Evolutionary conservation across 2,113 vertebrate species (phyloP).

Genomic region (Aptenodytes patagonicus): DNA sequence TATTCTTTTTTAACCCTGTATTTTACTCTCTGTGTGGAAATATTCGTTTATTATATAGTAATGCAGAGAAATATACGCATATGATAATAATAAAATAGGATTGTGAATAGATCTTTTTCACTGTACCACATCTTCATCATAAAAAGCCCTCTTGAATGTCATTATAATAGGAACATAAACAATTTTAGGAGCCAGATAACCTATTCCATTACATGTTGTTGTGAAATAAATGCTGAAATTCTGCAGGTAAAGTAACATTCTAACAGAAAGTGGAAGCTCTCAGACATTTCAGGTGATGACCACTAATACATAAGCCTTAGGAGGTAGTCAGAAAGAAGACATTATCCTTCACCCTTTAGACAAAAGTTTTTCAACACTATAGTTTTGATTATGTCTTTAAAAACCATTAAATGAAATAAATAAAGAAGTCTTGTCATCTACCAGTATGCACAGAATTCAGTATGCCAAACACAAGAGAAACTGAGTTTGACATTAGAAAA

Average conservation of each 20-base stretch:
- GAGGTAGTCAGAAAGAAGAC: neutral
- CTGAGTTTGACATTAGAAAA: slow-evolving; percentile 45
- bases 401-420: neutral
- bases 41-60: neutral
- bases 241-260: neutral
- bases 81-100: neutral
- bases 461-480: slow-evolving; percentile 23
- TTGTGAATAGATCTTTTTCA: neutral
- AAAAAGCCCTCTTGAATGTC: neutral
- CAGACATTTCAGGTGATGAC: neutral
- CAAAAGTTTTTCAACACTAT: neutral
- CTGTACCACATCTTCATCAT: neutral
- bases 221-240: neutral
- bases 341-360: neutral
- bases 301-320: neutral
- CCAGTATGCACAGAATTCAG: neutral
- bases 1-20: neutral
- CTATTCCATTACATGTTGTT: neutral
- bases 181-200: neutral
- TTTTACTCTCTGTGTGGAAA: neutral
- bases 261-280: neutral
- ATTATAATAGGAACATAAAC: neutral
- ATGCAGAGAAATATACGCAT: neutral
- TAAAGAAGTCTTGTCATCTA: neutral
- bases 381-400: neutral